Percentiles rank a stretch among this genome's conserved stretches.
phyloP scores from a whole-genome alignment of 2,113 vertebrate genomes.

The Oplegnathus fasciatus region DNA sequence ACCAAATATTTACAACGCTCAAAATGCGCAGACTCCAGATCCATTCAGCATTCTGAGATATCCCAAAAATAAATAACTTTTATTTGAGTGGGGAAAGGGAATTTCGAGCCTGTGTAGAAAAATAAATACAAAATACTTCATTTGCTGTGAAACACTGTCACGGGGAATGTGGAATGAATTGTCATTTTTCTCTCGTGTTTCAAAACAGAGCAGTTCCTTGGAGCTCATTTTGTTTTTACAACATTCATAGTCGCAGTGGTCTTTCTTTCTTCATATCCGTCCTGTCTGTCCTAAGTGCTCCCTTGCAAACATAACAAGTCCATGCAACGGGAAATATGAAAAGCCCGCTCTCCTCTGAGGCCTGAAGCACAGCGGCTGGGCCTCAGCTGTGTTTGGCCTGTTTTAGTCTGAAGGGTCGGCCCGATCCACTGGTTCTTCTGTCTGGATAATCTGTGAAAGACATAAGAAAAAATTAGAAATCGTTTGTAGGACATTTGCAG shows the following conservation, averaged over 20 bases:
- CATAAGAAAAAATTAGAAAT: constrained; percentile 21
- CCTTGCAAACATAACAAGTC: constrained; percentile 79
- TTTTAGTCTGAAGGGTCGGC: constrained; percentile 35
- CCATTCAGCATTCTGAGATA: constrained; percentile 92
- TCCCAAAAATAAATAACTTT: constrained; percentile 98
- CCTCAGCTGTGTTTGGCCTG: constrained; percentile 43
- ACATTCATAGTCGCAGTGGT: constrained; percentile 93
- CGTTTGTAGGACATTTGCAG: neutral
- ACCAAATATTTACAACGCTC: constrained; percentile 98
- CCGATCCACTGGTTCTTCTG: constrained; percentile 53
- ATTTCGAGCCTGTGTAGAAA: constrained; percentile 78
- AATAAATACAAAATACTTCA: constrained; percentile 81
- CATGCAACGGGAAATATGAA: constrained; percentile 64
- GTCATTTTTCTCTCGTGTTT: constrained; percentile 56
- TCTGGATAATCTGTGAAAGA: constrained; percentile 62
- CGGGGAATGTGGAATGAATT: constrained; percentile 72
- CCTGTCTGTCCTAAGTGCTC: constrained; percentile 89
- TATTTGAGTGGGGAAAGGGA: constrained; percentile 81
- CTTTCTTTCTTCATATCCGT: constrained; percentile 70
- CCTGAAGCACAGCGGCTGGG: constrained; percentile 47
- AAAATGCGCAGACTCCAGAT: constrained; percentile 95
- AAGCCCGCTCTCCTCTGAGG: constrained; percentile 65
- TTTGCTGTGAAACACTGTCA: constrained; percentile 72
- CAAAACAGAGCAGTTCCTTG: constrained; percentile 66
- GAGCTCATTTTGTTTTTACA: constrained; percentile 81